Evolutionary conservation across 2,888 invertebrate genomes (phyloP), one percentile per base, ranked within the genome.

Genomic region (Pandemis corylana): DNA sequence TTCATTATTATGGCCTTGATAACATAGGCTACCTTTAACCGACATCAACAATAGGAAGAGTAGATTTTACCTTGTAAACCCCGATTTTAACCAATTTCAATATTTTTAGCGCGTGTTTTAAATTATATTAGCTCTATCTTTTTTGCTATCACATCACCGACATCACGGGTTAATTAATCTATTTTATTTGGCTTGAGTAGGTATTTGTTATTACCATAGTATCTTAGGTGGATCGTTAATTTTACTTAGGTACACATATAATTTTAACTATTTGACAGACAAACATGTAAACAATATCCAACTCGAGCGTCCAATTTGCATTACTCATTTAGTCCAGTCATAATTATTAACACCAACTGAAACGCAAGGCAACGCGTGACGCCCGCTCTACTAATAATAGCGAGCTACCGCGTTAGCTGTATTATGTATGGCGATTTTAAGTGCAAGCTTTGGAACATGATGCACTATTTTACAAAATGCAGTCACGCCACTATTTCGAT

Each of bases 361-460:
- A 36, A 64, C 42, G 12, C 73, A 65, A 69, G 66, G 70, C 69
- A n/a, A 20, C 70, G 69, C 65, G 69, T 74, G 74, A 61, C 74
- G 74, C 13, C 42, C 28, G 28, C 28, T 36, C 28, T 36, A 36
- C n/a, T 49, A 74, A 65, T 74, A 74, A 74, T 74, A 74, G 61
- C 69, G 36, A 69, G 65, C 61, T 20, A 65, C 68, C 69, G 59
- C 72, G 61, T 28, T 49, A 56, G 53, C 64, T 56, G 42, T 65
- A 74, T 70, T 66, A 62, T 53, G 70, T 53, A 65, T 44, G 49
- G 61, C 56, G 69, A 68, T 72, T 68, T 66, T 66, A 53, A 28
- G 69, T 70, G 74, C 51, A 66, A 64, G 28, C 65, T 15, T 7
- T 15, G 10, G 63, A 67, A 68, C 68, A 69, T 61, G 64, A 68